Evolutionary conservation across 2,888 invertebrate genomes (phyloP), one percentile per base, ranked within the genome.

Genomic region (Scaptomyza cyrtandrae): DNA sequence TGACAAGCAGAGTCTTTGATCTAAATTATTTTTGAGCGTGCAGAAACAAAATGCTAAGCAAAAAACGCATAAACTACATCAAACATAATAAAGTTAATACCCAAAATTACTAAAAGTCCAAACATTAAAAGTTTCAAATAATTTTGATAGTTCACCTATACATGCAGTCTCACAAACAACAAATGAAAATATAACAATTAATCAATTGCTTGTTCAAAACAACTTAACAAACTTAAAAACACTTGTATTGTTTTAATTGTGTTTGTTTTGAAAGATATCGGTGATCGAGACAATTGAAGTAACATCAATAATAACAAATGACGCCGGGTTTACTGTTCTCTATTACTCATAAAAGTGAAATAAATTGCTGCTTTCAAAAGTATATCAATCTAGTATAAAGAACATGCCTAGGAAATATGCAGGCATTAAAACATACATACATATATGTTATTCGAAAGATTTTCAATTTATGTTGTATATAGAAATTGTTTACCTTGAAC

Each of bases 401-500:
- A 39, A 14, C 44, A 71, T 74, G 75, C 66, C n/a, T 31, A n/a
- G 6, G 7, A 31, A 31, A 31, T 53, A 60, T 64, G 57, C 57
- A 39, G 16, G n/a, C 19, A 35, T 3, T 50, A n/a, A 45, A 11
- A 35, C 35, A 35, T 31, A 39, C 24, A 24, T 24, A 24, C 24
- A 24, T 3, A 24, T 24, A 24, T 10, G 43, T 43, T 37, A 46
- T 6, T 43, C 13, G 6, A 49, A 37, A 41, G n/a, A 61, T 37
- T 19, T 37, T 35, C 24, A 33, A 53, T 13, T 37, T 33, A 58
- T 11, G 48, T 35, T 45, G 29, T 35, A 35, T 13, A 4, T 35
- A 35, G 45, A 33, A 54, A 55, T 56, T 57, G 60, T 72, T 87
- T 87, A 87, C 87, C 87, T 87, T 89, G 78, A 87, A 89, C 78